These are phyloP conservation scores for Neodon shergylaensis DNA, from an alignment of 2,113 vertebrate genomes.

Conservation along the genomic window DNA sequence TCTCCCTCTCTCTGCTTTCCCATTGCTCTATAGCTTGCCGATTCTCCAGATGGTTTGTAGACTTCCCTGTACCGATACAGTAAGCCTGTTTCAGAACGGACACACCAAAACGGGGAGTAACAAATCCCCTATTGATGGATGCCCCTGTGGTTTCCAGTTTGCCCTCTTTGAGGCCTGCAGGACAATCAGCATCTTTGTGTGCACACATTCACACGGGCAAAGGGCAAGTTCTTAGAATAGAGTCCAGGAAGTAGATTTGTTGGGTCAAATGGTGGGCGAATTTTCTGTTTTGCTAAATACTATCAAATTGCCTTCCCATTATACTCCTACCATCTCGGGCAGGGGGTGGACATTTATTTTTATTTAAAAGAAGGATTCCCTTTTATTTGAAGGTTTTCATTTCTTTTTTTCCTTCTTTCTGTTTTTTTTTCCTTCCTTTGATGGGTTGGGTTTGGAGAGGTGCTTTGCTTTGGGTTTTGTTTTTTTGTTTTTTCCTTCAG, in stretches of 20 bases:
- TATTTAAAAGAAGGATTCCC: background rate
- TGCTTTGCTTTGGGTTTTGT: background rate
- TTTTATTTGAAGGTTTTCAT: background rate
- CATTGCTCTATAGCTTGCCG: background rate
- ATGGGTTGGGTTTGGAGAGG: background rate
- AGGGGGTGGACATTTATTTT: background rate
- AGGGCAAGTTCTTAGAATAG: conserved; percentile 45
- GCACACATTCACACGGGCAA: background rate
- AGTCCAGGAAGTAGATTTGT: conserved; percentile 53
- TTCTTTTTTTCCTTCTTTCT: too few species aligned
- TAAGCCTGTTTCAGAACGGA: background rate
- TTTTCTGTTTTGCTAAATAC: conserved; percentile 55
- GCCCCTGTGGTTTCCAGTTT: background rate
- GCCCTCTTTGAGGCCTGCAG: background rate
- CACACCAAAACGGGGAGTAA: background rate
- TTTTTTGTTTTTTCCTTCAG: background rate
- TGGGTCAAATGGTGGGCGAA: conserved; percentile 54
- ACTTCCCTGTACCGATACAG: background rate
- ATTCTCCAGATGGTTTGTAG: background rate
- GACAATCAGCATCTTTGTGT: conserved; percentile 9
- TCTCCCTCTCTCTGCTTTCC: background rate
- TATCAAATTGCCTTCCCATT: conserved; percentile 45
- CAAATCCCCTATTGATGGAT: background rate
- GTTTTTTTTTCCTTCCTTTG: background rate
- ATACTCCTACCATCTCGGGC: conserved; percentile 1